Evolutionary conservation across 2,888 invertebrate genomes (phyloP).

Genomic region (Limnephilus lunatus): DNA sequence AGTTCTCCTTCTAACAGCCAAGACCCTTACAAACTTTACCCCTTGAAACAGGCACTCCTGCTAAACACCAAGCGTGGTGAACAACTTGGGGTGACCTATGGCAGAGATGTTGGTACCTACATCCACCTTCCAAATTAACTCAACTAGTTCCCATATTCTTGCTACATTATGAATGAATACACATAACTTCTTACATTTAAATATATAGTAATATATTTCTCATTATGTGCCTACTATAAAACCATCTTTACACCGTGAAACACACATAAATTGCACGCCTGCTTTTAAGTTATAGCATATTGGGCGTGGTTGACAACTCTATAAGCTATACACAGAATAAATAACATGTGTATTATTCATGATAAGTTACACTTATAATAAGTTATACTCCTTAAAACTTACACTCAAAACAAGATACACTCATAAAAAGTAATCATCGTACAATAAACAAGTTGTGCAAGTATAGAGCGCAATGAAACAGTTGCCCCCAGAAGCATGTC

Average conservation of each 20-base stretch:
- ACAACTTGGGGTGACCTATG: too few relatives aligned
- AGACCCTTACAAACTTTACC: too few relatives aligned
- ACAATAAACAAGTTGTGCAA: not conserved
- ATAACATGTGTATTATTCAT: not conserved
- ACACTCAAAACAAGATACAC: not conserved
- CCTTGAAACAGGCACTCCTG: too few relatives aligned
- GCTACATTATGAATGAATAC: too few relatives aligned
- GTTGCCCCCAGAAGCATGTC: conserved; percentile 34
- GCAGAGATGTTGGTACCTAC: too few relatives aligned
- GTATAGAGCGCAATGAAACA: conserved; percentile 26
- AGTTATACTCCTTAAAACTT: too few relatives aligned
- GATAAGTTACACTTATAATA: not conserved
- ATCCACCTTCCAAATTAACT: too few relatives aligned
- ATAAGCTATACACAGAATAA: not conserved
- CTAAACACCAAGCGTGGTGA: too few relatives aligned
- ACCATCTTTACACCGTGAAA: not conserved
- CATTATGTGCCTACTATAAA: not conserved
- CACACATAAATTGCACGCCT: not conserved
- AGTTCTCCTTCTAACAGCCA: too few relatives aligned
- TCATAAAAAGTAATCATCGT: not conserved
- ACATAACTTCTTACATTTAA: too few relatives aligned
- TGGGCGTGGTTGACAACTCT: not conserved
- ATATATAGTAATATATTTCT: too few relatives aligned
- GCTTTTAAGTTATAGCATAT: not conserved
- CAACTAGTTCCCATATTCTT: too few relatives aligned